Evolutionary conservation across 2,888 invertebrate genomes (phyloP), one percentile per base, ranked within the genome.

Genomic region (Parnassius mnemosyne): DNA sequence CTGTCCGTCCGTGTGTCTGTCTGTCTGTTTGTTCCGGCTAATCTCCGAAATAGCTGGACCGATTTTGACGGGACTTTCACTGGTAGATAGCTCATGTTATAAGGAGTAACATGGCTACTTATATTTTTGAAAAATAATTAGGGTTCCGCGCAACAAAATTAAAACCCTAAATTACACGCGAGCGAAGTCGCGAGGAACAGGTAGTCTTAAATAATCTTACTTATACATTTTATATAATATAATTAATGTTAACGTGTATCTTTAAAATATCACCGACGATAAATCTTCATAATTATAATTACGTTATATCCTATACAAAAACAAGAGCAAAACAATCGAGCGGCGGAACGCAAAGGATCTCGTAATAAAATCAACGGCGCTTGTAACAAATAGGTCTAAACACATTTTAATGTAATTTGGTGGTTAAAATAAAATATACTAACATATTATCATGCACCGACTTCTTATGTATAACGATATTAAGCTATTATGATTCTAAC

Each of bases 301-400:
- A 72, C 69, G 63, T 70, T 69, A 63, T 61, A 60, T 64, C 53
- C 66, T 65, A 61, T 41, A 59, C 53, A 46, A 49, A 59, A 63
- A 67, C 70, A 71, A 71, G 75, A 74, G 70, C 61, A 71, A 69
- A 70, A 68, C 68, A 66, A 65, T 59, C 60, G 69, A 66, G 77
- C 78, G 77, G 84, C 78, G 75, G 64, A 61, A 74, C 74, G 77
- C 76, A 80, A 84, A 81, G 79, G 77, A 69, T 64, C 59, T 66
- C 64, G 67, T 85, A 87, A 87, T 84, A 76, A 84, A 87, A 85
- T 87, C 83, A 85, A 80, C 77, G 72, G 69, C 68, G 71, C 77
- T 67, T 71, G 76, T 81, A 78, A 88, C 83, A 82, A 84, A 87
- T 81, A 51, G 51, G 25, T 55, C 50, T 60, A 50, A 58, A 44